A percentile compares a stretch with the other conserved stretches of the same genome.
These are phyloP conservation scores for Cyprinella venusta DNA, from an alignment of 2,797 vertebrate species.

Conservation along the genomic window DNA sequence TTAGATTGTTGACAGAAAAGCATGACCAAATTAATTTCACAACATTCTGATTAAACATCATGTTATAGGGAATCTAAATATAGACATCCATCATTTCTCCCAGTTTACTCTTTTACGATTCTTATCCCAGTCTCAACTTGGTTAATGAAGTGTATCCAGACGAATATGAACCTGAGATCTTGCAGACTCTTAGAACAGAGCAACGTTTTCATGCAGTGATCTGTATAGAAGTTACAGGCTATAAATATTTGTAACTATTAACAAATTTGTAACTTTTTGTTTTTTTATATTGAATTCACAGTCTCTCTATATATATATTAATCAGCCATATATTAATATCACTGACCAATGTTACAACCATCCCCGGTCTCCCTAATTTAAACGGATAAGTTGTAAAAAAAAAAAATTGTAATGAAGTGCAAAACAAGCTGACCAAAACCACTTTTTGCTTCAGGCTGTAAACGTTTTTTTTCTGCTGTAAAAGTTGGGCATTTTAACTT, in stretches of 20 bases:
- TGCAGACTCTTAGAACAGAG: background rate
- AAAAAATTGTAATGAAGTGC: too few relatives aligned
- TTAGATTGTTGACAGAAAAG: slow-evolving; percentile 57
- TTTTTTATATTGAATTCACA: background rate
- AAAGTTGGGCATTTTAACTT: too few relatives aligned
- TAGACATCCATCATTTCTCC: slow-evolving; percentile 17
- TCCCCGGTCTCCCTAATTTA: too few relatives aligned
- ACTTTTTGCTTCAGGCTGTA: too few relatives aligned
- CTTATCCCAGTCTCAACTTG: background rate
- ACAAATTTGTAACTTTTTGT: background rate
- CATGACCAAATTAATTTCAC: slow-evolving; percentile 41
- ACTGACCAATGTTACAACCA: too few relatives aligned
- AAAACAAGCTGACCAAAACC: too few relatives aligned
- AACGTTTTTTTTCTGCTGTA: too few relatives aligned
- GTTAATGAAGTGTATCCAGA: background rate
- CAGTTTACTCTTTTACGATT: background rate
- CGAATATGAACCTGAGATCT: background rate
- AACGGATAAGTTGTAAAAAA: too few relatives aligned
- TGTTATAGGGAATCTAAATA: slow-evolving; percentile 15
- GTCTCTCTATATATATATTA: background rate
- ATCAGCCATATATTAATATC: too few relatives aligned
- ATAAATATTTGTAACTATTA: background rate
- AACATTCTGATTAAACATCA: slow-evolving; percentile 39
- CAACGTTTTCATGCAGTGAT: background rate
- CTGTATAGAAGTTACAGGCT: background rate